Base-by-base conservation (phyloP, 37 sponge, comb jelly and placozoan genomes). In the Mnemiopsis leidyi region DNA sequence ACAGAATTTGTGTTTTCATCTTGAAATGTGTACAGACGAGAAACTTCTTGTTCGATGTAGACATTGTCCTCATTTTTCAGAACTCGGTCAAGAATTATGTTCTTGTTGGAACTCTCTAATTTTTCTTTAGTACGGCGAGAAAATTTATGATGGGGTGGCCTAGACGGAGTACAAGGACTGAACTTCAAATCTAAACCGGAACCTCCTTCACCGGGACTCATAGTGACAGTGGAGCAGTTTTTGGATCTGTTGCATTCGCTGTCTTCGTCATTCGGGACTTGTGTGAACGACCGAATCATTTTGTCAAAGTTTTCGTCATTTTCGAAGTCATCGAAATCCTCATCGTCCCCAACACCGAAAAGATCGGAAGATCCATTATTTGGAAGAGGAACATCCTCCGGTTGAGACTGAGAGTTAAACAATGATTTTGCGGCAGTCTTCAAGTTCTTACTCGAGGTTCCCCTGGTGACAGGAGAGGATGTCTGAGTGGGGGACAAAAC, bases 21-120 rank as follows among this genome's bases (percentile, higher is more conserved):
- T 28, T 18, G 79, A 18, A 13, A 77, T 32, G 26, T 9, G 79
- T 77, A 77, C 79, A 77, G 36, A 5, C 79, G 79, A 32, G 79
- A 77, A 32, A 77, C 79, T 32, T 77, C 79, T 36, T 77, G 79
- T 20, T 77, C 79, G 1, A 77, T 26, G 32, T 77, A 77, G 3
- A 32, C 79, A 32, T 77, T 77, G 36, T 77, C 32, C 26, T 77
- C 79, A 3, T 28, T 32, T 31, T 32, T 32, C 79, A 77, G 32
- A 77, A 77, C 79, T 31, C 33, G 35, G 79, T 77, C 36, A 16
- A 77, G 79, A 20, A 77, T 77, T 28, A 23, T 5, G 35, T 32
- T 20, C 36, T 26, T 16, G 79, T 34, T 34, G 61, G 61, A 13
- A 48, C 13, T 48, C 9, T 48, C 13, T 48, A 13, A 18, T 13